Evolutionary conservation across 2,797 vertebrate genomes (phyloP).

Genomic region (Atherinosoma microstoma): DNA sequence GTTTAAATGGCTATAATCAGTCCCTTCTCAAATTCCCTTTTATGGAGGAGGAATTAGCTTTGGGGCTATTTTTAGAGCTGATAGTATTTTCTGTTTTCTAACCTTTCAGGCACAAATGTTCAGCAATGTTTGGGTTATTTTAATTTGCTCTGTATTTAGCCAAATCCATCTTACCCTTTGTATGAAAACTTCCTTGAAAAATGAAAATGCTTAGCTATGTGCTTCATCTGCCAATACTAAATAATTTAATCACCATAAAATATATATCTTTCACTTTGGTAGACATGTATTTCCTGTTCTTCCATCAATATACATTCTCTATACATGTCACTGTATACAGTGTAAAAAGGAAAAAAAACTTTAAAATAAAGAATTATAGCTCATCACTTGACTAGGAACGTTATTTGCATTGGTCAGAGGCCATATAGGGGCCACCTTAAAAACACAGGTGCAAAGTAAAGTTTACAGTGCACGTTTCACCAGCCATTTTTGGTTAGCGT

Average conservation of each 20-base stretch:
- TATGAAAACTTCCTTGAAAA: conserved; percentile 3
- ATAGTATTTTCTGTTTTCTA: conserved; percentile 44
- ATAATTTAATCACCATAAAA: not conserved
- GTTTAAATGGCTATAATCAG: conserved; percentile 46
- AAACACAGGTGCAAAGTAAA: too few species aligned
- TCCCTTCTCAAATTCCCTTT: conserved; percentile 46
- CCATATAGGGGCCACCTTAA: too few species aligned
- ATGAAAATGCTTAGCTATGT: not conserved
- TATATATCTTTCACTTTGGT: not conserved
- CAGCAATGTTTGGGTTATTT: not conserved
- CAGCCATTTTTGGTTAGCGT: too few species aligned
- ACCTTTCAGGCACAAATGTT: conserved; percentile 25
- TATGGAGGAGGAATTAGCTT: conserved; percentile 65
- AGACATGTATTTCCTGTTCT: not conserved
- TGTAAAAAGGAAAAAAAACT: not conserved
- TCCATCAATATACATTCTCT: not conserved
- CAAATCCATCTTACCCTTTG: not conserved
- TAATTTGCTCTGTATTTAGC: conserved; percentile 6
- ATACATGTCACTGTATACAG: not conserved
- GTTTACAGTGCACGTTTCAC: too few species aligned
- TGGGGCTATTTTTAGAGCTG: conserved; percentile 63
- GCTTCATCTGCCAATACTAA: too few species aligned
- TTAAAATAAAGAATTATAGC: too few species aligned
- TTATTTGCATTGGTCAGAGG: too few species aligned
- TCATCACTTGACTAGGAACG: not conserved